Base-by-base conservation (phyloP, 1,140 invertebrate species). In the Saccostrea echinata region DNA sequence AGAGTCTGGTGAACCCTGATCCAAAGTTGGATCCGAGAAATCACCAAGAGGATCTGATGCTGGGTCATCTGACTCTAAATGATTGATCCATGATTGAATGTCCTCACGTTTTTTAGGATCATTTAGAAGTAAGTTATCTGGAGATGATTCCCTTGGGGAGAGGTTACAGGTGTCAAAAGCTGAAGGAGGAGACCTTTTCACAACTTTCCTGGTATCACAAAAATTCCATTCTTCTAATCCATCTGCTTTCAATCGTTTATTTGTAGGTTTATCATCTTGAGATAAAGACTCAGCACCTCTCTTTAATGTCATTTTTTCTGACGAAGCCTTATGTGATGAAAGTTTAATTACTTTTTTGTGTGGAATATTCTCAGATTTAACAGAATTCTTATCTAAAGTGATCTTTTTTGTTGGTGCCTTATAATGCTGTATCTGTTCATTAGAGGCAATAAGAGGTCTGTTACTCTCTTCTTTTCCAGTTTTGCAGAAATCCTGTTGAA, bases 11-110 rank as follows among this genome's bases (percentile, higher is more conserved):
- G 84, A 85, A n/a, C n/a, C 87, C 64, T 12, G 43, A 64, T 71
- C 21, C n/a, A 30, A 35, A 57, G 55, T 53, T 30, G 64, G 68
- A 27, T 87, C 76, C 52, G 61, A 8, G 51, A 55, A 24, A 27
- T 87, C 86, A 35, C 53, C 35, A 0, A 51, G 24, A 53, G 64
- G 76, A 61, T 83, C 81, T 2, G 82, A 52, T 30, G 57, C 35
- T 55, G 76, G 11, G 85, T 83, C 84, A n/a, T 83, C 55, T 11
- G 84, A 84, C 53, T 87, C 86, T 21, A 82, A 35, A 8, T 85
- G 86, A 57, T 89, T 81, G 33, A 89, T 89, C 88, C 88, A 89
- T 33, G 71, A 68, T 55, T 89, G 88, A 35, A 89, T 89, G 3
- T 71, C 71, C 21, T 43, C 51, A 8, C 80, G 18, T 85, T 89